Evolutionary conservation across 2,797 vertebrate species (phyloP).

Genomic region (Trematomus bernacchii): DNA sequence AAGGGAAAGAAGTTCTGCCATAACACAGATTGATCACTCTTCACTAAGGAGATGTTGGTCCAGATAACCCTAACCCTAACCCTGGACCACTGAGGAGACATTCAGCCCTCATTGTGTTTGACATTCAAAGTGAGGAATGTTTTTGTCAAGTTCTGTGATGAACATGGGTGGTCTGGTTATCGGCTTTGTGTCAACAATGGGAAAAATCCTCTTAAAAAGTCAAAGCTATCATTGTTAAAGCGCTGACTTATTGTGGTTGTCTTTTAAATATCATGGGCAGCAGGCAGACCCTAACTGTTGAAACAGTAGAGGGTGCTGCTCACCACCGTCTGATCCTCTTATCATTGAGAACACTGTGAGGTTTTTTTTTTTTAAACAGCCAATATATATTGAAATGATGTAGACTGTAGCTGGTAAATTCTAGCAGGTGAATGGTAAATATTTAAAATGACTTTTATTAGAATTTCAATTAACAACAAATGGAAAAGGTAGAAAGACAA

Average conservation of each 20-base stretch:
- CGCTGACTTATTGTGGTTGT: conserved; percentile 21
- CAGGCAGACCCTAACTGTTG: not conserved
- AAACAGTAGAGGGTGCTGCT: conserved; percentile 74
- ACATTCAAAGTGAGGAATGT: conserved; percentile 66
- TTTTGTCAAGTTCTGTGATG: conserved; percentile 47
- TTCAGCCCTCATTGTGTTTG: conserved; percentile 52
- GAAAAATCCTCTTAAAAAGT: conserved; percentile 60
- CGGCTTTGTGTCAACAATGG: conserved; percentile 20
- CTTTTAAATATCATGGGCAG: conserved; percentile 2
- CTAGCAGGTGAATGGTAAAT: not conserved
- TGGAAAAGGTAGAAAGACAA: too few species aligned
- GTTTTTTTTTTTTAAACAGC: not conserved
- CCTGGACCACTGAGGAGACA: conserved; percentile 4
- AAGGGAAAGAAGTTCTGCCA: not conserved
- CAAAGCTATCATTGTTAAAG: conserved; percentile 36
- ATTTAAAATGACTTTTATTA: not conserved
- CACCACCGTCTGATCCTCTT: conserved; percentile 18
- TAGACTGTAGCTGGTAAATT: not conserved
- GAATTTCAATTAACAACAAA: not conserved
- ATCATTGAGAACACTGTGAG: not conserved
- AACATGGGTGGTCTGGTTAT: conserved; percentile 53
- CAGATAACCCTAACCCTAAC: too few species aligned
- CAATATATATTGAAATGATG: not conserved
- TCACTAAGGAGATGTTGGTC: conserved; percentile 14
- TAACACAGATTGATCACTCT: not conserved